Conservation (phyloP, 2,113 vertebrate genomes). For the Centrocercus urophasianus region DNA sequence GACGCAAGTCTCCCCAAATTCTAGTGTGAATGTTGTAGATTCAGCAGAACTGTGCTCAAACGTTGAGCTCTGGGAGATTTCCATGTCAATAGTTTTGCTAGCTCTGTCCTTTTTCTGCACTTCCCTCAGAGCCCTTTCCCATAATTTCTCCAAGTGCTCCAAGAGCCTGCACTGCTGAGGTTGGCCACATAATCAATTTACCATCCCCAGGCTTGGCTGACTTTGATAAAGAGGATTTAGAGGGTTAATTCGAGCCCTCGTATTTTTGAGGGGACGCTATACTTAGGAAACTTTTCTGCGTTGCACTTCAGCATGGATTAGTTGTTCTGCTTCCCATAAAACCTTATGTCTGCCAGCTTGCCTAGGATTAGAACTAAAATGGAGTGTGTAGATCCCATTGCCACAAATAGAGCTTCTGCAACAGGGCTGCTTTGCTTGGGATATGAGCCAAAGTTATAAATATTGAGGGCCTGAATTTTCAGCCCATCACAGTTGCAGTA, state of each 20-base stretch:
- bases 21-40: not conserved
- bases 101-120: slow-evolving; percentile 4
- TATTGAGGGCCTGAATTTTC: slow-evolving; percentile 58
- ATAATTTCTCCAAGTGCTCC: slow-evolving; percentile 31
- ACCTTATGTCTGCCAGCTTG: slow-evolving; percentile 68
- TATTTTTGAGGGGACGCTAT: slow-evolving; percentile 56
- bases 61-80: not conserved
- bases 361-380: slow-evolving; percentile 68
- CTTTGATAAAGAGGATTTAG: slow-evolving; percentile 69
- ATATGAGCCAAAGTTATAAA: slow-evolving; percentile 69
- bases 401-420: slow-evolving; percentile 64
- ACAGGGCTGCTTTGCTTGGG: slow-evolving; percentile 61
- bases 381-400: slow-evolving; percentile 60
- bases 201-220: slow-evolving; percentile 44
- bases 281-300: slow-evolving; percentile 58
- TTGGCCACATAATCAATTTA: slow-evolving; percentile 48
- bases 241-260: slow-evolving; percentile 65
- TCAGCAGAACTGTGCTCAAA: not conserved
- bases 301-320: slow-evolving; percentile 58
- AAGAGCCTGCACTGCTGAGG: not conserved
- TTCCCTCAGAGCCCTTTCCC: not conserved
- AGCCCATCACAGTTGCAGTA: slow-evolving; percentile 1
- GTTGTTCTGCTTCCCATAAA: slow-evolving; percentile 75
- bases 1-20: not conserved
- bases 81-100: slow-evolving; percentile 5